phyloP scores from a whole-genome alignment of 2,888 invertebrate species.

The Cephus nigrinus region DNA sequence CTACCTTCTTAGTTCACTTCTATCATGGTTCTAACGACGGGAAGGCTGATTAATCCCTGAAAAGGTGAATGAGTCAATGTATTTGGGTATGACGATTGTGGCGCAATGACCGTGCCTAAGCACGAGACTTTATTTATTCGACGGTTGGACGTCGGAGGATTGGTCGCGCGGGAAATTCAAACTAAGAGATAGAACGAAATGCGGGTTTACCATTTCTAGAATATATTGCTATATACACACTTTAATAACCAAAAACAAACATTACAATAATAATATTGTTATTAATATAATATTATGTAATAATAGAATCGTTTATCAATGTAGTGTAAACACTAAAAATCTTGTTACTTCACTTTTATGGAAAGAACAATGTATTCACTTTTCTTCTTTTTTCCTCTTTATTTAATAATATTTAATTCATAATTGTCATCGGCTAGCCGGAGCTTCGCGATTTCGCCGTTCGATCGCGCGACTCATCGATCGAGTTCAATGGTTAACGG shows the following conservation, averaged over 20 bases:
- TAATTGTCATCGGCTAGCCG: constrained; percentile 41
- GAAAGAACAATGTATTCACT: constrained; percentile 53
- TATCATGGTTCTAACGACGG: neutral
- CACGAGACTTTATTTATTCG: neutral
- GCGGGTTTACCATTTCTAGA: constrained; percentile 6
- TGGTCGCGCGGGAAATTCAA: neutral
- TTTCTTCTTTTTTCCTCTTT: constrained; percentile 43
- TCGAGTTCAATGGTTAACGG: neutral
- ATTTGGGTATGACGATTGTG: neutral
- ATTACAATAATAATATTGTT: constrained; percentile 60
- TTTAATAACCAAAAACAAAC: constrained; percentile 66
- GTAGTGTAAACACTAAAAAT: constrained; percentile 65
- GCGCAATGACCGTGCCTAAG: neutral
- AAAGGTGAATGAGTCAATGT: neutral
- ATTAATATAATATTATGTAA: constrained; percentile 62
- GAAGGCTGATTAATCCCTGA: neutral
- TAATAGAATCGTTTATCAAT: constrained; percentile 64
- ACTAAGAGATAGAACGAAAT: neutral
- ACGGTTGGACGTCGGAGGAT: neutral
- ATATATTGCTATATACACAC: constrained; percentile 66
- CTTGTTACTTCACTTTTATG: constrained; percentile 39
- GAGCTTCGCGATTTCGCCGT: neutral
- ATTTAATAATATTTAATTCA: constrained; percentile 54
- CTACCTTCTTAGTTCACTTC: neutral
- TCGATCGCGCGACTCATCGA: constrained; percentile 21